Conservation (phyloP, 2,113 vertebrate species). For the Saccopteryx leptura region DNA sequence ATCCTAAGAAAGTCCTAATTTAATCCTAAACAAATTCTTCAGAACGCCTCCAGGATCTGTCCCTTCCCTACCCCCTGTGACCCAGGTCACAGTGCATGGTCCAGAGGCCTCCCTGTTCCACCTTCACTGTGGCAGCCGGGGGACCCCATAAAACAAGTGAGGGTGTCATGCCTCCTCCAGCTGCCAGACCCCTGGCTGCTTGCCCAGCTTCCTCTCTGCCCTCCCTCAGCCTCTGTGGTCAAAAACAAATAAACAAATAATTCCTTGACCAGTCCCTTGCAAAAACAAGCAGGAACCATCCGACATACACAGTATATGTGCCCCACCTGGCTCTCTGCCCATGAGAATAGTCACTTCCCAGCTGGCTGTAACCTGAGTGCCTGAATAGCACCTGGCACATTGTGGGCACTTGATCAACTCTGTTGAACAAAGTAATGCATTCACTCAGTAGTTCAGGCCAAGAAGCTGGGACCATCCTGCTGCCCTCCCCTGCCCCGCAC, state of each 20-base stretch:
- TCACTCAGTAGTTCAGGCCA: neutral
- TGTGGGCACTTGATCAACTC: neutral
- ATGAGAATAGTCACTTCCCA: neutral
- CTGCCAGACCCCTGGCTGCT: neutral
- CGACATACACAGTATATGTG: neutral
- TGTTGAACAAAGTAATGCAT: neutral
- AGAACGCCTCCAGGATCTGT: neutral
- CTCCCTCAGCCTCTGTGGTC: neutral
- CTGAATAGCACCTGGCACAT: too few species aligned
- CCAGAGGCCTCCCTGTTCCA: neutral
- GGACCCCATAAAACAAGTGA: neutral
- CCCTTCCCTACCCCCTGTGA: neutral
- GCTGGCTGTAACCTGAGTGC: neutral
- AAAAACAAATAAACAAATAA: neutral
- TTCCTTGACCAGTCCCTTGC: neutral
- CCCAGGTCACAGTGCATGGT: too few species aligned
- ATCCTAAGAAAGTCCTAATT: neutral
- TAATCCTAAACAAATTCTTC: neutral
- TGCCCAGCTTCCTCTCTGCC: neutral
- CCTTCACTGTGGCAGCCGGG: accelerated
- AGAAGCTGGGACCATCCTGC: neutral
- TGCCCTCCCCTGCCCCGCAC: neutral
- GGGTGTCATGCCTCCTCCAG: neutral
- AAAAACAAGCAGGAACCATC: neutral
- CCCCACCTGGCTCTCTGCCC: accelerated